Percentiles rank a stretch among this genome's conserved stretches.
Conservation (phyloP, 1,140 invertebrate species). For the Aphelenchoides fujianensis region DNA sequence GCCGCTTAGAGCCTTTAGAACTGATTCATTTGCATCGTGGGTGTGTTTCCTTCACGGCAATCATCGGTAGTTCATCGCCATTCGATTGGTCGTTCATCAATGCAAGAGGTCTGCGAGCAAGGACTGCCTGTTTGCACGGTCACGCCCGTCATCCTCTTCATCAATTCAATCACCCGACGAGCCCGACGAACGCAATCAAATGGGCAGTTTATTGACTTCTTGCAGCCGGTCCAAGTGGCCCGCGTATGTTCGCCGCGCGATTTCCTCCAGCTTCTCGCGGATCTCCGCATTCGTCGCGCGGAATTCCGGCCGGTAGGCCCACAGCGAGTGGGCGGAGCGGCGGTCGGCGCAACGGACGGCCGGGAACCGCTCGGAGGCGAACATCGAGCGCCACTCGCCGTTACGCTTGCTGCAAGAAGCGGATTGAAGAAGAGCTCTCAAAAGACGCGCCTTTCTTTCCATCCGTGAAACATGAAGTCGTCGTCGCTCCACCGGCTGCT, state of each 20-base stretch:
- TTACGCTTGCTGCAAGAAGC: neutral
- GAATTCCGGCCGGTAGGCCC: neutral
- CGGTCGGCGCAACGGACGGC: neutral
- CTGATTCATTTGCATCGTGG: too few relatives aligned
- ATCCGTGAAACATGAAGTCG: conserved; percentile 30
- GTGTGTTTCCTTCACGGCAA: too few relatives aligned
- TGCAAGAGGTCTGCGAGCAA: too few relatives aligned
- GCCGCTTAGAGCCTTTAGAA: too few relatives aligned
- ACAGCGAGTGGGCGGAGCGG: neutral
- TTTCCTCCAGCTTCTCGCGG: neutral
- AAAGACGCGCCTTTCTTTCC: conserved; percentile 16
- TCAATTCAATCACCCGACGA: too few relatives aligned
- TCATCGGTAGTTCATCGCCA: too few relatives aligned
- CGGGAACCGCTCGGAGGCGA: neutral
- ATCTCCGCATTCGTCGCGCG: neutral
- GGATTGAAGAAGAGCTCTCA: neutral
- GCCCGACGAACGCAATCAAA: too few relatives aligned
- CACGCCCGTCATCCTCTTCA: too few relatives aligned
- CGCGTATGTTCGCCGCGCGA: neutral
- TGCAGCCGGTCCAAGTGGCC: neutral
- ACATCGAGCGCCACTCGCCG: neutral
- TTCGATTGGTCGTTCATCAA: too few relatives aligned
- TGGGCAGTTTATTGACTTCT: conserved; percentile 5
- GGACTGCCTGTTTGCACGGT: too few relatives aligned
- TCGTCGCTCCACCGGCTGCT: conserved; percentile 24